Base-by-base conservation (phyloP, 1,140 invertebrate species). In the Drosophila novamexicana region DNA sequence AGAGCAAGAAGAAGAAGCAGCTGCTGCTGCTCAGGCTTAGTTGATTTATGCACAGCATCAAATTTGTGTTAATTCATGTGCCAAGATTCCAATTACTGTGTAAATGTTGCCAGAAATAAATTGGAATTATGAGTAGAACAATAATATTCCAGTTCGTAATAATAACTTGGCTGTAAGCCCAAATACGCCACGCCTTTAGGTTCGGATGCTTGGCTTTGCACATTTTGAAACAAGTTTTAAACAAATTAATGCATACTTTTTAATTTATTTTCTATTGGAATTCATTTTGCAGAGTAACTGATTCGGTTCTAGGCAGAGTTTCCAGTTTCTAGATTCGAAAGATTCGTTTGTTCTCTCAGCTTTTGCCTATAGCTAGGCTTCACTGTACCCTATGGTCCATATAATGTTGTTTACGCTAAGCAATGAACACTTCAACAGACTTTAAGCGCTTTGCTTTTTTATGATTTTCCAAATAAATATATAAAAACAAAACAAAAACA, bases 401-500 rank as follows among this genome's bases (percentile, higher is more conserved):
- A 49, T 49, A n/a, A 34, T 22, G 66, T 64, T 88, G 83, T 88
- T 88, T 88, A 88, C 74, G 63, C 73, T 67, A 65, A 57, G 36
- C 71, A 84, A 88, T 88, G 79, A 71, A 71, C 83, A 80, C 83
- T 88, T 88, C 80, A 89, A 89, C 63, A 67, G 56, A 63, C 64
- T 88, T 80, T 80, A 83, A 89, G 77, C 79, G 75, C 77, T 72
- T 73, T 73, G 66, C 71, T 66, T 52, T 75, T 88, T 89, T 83
- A 88, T 71, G 83, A 72, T 79, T 32, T 79, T 89, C 64, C 70
- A 89, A 88, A 88, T 83, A 86, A 83, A 88, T 86, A 69, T 56
- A 62, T 50, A 49, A 69, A 73, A 65, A 81, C 59, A 50, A 65
- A 67, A 76, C 37, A 80, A 18, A 18, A 18, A 79, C 68, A 67